Percentiles rank a stretch among this genome's conserved stretches.
These are phyloP conservation scores for Boloria euphrosyne DNA, from an alignment of 2,888 invertebrate species.

Conservation along the genomic window DNA sequence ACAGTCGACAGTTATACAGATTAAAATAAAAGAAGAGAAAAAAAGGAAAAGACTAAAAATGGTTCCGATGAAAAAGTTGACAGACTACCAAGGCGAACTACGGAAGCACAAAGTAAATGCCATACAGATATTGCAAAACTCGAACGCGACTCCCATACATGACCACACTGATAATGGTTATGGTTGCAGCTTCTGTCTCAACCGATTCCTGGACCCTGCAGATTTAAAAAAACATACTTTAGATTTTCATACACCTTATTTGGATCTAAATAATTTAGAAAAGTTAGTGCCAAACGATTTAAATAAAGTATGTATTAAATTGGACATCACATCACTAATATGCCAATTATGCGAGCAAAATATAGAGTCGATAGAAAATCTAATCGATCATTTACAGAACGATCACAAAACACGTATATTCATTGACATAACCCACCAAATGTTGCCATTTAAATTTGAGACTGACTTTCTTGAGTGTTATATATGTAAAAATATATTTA, in stretches of 20 bases:
- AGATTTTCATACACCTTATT: slow-evolving; percentile 1
- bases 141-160: slow-evolving; percentile 62
- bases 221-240: slow-evolving; percentile 58
- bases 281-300: slow-evolving; percentile 33
- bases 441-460: slow-evolving; percentile 57
- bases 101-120: slow-evolving; percentile 56
- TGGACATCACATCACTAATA: slow-evolving; percentile 57
- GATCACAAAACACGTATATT: slow-evolving; percentile 45
- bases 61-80: no score
- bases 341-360: slow-evolving; percentile 45
- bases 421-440: slow-evolving; percentile 50
- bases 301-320: slow-evolving; percentile 50
- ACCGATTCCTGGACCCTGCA: slow-evolving; percentile 47
- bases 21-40: slow-evolving; percentile 16
- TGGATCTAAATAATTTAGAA: background rate
- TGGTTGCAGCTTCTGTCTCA: slow-evolving; percentile 55
- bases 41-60: slow-evolving; percentile 29
- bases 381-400: slow-evolving; percentile 45
- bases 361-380: slow-evolving; percentile 44
- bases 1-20: slow-evolving; percentile 24
- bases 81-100: slow-evolving; percentile 38
- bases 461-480: slow-evolving; percentile 45
- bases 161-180: slow-evolving; percentile 52
- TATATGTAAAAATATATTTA: slow-evolving; percentile 47
- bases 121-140: slow-evolving; percentile 50